Percentiles rank a stretch among this genome's conserved stretches.
These are phyloP conservation scores for Cryptocheilus praepositus DNA, from an alignment of 2,888 invertebrate genomes.

Conservation along the genomic window DNA sequence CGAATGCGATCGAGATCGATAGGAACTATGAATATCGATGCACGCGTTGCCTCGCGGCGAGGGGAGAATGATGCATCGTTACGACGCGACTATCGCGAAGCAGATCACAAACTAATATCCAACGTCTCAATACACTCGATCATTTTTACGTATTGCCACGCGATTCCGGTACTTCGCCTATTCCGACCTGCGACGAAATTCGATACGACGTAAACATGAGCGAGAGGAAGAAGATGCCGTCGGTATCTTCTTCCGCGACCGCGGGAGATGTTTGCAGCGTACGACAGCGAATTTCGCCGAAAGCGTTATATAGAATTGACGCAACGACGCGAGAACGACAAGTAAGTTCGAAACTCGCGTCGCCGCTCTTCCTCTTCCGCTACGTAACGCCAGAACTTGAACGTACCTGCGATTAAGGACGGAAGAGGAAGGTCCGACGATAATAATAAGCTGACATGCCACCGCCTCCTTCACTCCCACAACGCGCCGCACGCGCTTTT, in stretches of 20 bases:
- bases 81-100: too few species aligned
- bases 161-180: too few species aligned
- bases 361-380: constrained; percentile 31
- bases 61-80: neutral
- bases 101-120: too few species aligned
- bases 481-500: constrained; percentile 34
- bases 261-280: too few species aligned
- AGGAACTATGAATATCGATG: constrained; percentile 14
- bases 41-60: constrained; percentile 1
- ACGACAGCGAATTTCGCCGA: neutral
- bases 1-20: constrained; percentile 10
- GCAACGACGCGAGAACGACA: constrained; percentile 7
- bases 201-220: too few species aligned
- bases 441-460: constrained; percentile 38
- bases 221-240: too few species aligned
- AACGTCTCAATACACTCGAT: too few species aligned
- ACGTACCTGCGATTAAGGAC: constrained; percentile 36
- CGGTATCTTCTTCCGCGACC: too few species aligned
- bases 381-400: constrained; percentile 27
- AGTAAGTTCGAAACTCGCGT: constrained; percentile 32
- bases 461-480: constrained; percentile 12
- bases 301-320: neutral
- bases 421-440: constrained; percentile 41
- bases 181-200: too few species aligned
- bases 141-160: too few species aligned